Percentiles rank a stretch among this genome's conserved stretches.
Evolutionary conservation across 2,888 invertebrate genomes (phyloP).

Genomic region (Ormyrus thymus): DNA sequence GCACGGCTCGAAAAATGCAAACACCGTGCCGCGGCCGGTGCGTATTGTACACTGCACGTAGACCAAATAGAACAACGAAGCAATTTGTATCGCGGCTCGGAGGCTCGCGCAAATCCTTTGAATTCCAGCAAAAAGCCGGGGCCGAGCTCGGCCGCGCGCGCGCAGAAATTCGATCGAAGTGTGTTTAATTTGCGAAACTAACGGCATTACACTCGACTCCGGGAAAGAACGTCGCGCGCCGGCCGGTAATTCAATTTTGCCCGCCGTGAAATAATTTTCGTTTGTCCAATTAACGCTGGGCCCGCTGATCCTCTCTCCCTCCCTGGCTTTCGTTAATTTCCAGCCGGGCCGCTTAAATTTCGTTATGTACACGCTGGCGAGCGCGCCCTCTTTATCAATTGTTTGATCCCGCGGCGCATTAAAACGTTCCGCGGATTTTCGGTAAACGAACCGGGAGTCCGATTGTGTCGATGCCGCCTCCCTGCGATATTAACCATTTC

Average conservation of each 20-base stretch:
- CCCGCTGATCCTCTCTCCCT: slow-evolving; percentile 1
- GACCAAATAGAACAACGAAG: neutral
- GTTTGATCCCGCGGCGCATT: slow-evolving; percentile 38
- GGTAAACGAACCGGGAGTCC: slow-evolving; percentile 26
- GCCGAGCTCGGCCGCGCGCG: neutral
- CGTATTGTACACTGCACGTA: neutral
- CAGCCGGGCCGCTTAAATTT: slow-evolving; percentile 42
- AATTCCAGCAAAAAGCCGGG: neutral
- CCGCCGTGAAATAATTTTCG: slow-evolving; percentile 46
- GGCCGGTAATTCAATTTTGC: slow-evolving; percentile 34
- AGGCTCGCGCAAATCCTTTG: neutral
- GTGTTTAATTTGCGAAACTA: slow-evolving; percentile 13
- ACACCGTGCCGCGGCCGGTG: too few relatives aligned
- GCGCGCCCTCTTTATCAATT: slow-evolving; percentile 28
- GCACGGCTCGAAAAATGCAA: too few relatives aligned
- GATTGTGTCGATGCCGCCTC: too few relatives aligned
- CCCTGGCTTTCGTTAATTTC: slow-evolving; percentile 48
- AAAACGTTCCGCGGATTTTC: slow-evolving; percentile 40
- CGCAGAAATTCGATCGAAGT: slow-evolving; percentile 3
- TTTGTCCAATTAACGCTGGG: slow-evolving; percentile 41
- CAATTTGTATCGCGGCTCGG: slow-evolving; percentile 8
- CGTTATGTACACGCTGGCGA: slow-evolving; percentile 20
- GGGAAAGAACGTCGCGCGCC: neutral
- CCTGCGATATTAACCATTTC: too few relatives aligned
- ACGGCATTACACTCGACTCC: neutral